Base-by-base conservation (phyloP, 2,888 invertebrate genomes). In the Volucella bombylans region DNA sequence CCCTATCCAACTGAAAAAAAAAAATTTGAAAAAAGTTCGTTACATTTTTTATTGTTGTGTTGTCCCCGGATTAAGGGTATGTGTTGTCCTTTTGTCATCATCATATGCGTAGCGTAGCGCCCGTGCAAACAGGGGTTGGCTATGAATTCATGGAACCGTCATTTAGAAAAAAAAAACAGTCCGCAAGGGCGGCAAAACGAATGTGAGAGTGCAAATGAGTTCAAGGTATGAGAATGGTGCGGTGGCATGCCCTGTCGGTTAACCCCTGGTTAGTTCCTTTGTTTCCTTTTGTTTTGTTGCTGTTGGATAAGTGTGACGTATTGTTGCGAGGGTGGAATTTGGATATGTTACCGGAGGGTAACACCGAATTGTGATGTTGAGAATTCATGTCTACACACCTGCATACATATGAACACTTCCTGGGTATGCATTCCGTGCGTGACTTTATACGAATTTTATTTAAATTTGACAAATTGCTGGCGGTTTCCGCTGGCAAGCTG, bases 391-490 rank as follows among this genome's bases (percentile, higher is more conserved):
- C 31, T 31, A 31, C 31, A 31, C 6, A 31, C 31, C 31, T 31
- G 6, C 2, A 6, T 6, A 31, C 31, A n/a, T n/a, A n/a, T n/a
- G n/a, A n/a, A n/a, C n/a, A 31, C 6, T 31, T 31, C 31, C 31
- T 4, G 31, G 31, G 6, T 31, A 6, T 31, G 31, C 31, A 18
- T 9, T 11, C 4, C 23, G 50, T 69, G 69, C 71, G 57, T 69
- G 64, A 71, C 57, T 31, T 49, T 11, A 78, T 65, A 38, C n/a
- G 41, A 43, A 10, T 64, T 64, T 78, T 64, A 71, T 71, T 57
- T 18, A 59, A 78, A 64, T 71, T 67, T 49, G 1, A 15, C 38
- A 38, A 61, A 43, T 49, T 49, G 31, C 38, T 49, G 8, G 49
- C 49, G 8, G 11, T 10, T 49, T 11, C 6, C 14, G 45, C 9